Evolutionary conservation across 2,797 vertebrate genomes (phyloP).

Genomic region (Phrynocephalus guinanensis): DNA sequence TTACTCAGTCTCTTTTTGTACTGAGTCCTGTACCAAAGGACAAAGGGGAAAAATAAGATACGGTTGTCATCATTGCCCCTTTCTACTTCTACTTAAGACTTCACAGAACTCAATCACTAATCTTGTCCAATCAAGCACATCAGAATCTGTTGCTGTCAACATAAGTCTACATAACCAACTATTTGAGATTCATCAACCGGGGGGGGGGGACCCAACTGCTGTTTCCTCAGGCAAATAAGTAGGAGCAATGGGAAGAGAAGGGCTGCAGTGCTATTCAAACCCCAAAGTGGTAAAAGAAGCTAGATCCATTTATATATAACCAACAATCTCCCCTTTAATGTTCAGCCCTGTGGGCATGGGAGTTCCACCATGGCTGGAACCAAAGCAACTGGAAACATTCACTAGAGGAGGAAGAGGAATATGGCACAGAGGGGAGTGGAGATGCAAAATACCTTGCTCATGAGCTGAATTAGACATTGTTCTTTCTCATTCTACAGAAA

Average conservation of each 20-base stretch:
- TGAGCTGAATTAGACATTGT: too few species aligned
- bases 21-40: not conserved
- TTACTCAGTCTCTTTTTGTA: not conserved
- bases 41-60: not conserved
- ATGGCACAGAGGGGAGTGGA: too few species aligned
- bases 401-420: too few species aligned
- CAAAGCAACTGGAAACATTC: too few species aligned
- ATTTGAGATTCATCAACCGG: too few species aligned
- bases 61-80: not conserved
- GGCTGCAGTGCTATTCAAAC: not conserved
- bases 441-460: not conserved
- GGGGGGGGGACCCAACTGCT: too few species aligned
- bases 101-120: not conserved
- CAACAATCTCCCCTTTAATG: too few species aligned
- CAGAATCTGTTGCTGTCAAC: not conserved
- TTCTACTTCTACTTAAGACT: too few species aligned
- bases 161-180: not conserved
- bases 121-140: not conserved
- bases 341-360: too few species aligned
- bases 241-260: not conserved
- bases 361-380: too few species aligned
- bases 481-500: not conserved
- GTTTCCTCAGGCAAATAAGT: not conserved
- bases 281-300: conserved; percentile 33
- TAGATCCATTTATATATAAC: not conserved